These are phyloP conservation scores for Nicator chloris DNA, from an alignment of 2,113 vertebrate species.

Conservation along the genomic window DNA sequence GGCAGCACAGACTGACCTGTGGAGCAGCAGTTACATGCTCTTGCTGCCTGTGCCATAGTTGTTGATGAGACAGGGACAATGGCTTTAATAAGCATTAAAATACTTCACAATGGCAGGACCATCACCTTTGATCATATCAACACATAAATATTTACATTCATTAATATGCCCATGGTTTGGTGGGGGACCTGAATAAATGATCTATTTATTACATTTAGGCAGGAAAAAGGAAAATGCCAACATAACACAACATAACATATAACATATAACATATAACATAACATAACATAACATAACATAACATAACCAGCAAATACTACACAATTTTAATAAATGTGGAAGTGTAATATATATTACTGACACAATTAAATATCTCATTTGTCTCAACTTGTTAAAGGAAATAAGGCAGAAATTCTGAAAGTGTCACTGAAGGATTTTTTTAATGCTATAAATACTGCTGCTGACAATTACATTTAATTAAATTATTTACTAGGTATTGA, in stretches of 20 bases:
- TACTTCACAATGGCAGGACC: background rate
- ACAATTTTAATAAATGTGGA: background rate
- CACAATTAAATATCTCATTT: background rate
- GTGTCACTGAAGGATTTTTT: background rate
- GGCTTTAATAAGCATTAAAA: background rate
- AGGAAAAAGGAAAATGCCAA: background rate
- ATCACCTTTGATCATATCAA: background rate
- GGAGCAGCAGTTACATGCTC: background rate
- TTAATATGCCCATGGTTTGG: background rate
- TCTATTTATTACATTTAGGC: background rate
- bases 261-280: background rate
- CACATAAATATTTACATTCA: background rate
- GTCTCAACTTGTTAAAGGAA: background rate
- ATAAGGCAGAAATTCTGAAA: background rate
- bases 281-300: rapidly evolving
- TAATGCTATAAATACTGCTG: background rate
- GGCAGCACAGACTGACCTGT: background rate
- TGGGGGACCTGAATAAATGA: background rate
- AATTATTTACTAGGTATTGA: conserved; percentile 31
- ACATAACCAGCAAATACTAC: background rate
- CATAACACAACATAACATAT: rapidly evolving
- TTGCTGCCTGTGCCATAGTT: background rate
- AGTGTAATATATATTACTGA: background rate
- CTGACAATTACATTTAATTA: conserved; percentile 6
- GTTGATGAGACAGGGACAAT: background rate